Percentiles rank a stretch among this genome's conserved stretches.
Evolutionary conservation across 2,113 vertebrate species (phyloP).

Genomic region (Chamaea fasciata): DNA sequence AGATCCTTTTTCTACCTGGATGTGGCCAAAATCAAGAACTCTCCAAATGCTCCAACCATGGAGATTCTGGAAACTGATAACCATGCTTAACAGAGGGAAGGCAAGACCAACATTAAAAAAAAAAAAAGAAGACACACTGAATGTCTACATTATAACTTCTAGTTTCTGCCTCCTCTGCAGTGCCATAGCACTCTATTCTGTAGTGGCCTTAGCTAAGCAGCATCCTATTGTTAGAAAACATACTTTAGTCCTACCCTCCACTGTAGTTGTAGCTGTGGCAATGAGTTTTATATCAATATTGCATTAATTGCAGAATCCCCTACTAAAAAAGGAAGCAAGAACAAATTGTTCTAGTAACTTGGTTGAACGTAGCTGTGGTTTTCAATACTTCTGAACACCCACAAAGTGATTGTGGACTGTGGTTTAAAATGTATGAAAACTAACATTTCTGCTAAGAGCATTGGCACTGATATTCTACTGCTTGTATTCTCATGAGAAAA

Average conservation of each 20-base stretch:
- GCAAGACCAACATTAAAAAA: not conserved
- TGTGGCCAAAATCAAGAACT: not conserved
- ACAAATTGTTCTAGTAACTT: not conserved
- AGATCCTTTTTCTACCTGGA: not conserved
- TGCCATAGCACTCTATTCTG: not conserved
- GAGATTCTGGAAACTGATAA: not conserved
- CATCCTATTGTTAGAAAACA: not conserved
- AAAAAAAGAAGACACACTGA: not conserved
- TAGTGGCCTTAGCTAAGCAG: not conserved
- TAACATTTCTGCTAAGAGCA: not conserved
- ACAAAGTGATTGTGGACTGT: not conserved
- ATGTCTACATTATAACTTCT: not conserved
- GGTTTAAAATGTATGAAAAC: not conserved
- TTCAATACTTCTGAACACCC: not conserved
- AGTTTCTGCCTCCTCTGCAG: not conserved
- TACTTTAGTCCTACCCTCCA: not conserved
- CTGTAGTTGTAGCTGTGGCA: not conserved
- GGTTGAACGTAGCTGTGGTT: not conserved
- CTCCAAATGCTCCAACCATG: not conserved
- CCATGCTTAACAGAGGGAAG: not conserved
- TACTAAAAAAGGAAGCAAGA: not conserved
- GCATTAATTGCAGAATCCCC: not conserved
- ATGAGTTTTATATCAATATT: not conserved
- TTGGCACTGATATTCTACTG: not conserved
- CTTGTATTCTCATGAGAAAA: not conserved